Base-by-base conservation (phyloP, 2,113 vertebrate genomes). In the Microcebus ravelobensis region DNA sequence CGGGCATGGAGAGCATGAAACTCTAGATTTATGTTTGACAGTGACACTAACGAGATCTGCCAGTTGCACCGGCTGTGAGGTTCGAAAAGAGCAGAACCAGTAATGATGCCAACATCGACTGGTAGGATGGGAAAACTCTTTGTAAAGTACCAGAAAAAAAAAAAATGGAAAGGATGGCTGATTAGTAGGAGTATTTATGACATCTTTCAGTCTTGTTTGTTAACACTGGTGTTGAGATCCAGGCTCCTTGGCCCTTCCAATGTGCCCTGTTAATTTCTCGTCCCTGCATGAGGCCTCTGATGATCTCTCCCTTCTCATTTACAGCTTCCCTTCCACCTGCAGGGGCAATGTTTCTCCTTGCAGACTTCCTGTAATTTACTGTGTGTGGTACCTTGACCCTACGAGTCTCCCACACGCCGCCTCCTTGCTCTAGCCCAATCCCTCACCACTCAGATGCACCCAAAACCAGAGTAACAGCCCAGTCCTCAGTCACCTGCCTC, bases 281-380 rank as follows among this genome's bases (percentile, higher is more conserved):
- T n/a, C n/a, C 61, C 50, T 13, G 31, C 21, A 34, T 0, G 9
- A 25, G 3, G 27, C 52, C 90, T 77, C 59, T 5, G 59, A 11
- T 61, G 8, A 0, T 13, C 13, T 82, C 79, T 96, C 61, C 63
- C 89, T 84, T 84, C 55, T 91, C 74, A 6, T 8, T 50, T 59
- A 59, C 45, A 86, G 39, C 84, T 94, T 86, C 83, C 61, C 61
- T 87, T 97, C 91, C 20, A 27, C n/a, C 42, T 48, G 29, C 57
- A 59, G 25, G 61, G 70, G n/a, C 85, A 57, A 20, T 36, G 9
- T 9, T 50, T 76, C 5, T n/a, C 79, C 65, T 21, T 29, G 50
- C 39, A 74, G n/a, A 50, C 57, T 94, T 94, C 68, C 1, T 0
- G 59, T 11, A 7, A 2, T 12, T 50, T 8, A 3, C 12, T 81